Percentiles rank a stretch among this genome's conserved stretches.
Conservation (phyloP, 2,113 vertebrate species). For the Clarias batrachus region DNA sequence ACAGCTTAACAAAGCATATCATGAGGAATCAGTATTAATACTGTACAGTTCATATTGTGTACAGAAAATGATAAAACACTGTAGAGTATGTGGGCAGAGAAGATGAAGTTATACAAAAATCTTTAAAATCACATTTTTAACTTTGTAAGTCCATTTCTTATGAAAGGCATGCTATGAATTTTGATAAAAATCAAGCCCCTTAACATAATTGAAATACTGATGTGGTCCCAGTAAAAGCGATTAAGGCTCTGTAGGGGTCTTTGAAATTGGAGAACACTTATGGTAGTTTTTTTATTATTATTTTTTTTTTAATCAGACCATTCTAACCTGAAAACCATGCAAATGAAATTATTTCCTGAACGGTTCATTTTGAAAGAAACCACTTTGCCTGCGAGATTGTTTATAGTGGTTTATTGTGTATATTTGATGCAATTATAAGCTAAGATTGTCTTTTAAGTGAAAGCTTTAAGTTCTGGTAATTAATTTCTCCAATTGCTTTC, state of each 20-base stretch:
- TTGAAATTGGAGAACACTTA: not conserved
- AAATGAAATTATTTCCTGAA: not conserved
- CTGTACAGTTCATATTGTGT: no score
- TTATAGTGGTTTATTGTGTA: not conserved
- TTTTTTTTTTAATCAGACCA: not conserved
- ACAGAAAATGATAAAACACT: no score
- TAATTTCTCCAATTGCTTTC: not conserved
- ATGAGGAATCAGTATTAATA: not conserved
- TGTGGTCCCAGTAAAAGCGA: not conserved
- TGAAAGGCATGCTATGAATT: no score
- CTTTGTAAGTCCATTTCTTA: not conserved
- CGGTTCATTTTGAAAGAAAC: not conserved
- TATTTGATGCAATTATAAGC: not conserved
- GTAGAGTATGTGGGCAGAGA: no score
- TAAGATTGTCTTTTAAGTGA: not conserved
- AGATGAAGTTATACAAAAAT: no score
- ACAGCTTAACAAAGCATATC: not conserved
- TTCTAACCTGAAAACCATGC: not conserved
- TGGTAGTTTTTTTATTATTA: not conserved
- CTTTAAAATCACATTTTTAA: no score
- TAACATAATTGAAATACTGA: not conserved
- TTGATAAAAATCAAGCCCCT: not conserved
- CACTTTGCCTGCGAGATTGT: not conserved
- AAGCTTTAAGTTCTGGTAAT: not conserved
- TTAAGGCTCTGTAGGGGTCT: not conserved